Conservation (phyloP, 2,888 invertebrate genomes). For the Andrena praecox region DNA sequence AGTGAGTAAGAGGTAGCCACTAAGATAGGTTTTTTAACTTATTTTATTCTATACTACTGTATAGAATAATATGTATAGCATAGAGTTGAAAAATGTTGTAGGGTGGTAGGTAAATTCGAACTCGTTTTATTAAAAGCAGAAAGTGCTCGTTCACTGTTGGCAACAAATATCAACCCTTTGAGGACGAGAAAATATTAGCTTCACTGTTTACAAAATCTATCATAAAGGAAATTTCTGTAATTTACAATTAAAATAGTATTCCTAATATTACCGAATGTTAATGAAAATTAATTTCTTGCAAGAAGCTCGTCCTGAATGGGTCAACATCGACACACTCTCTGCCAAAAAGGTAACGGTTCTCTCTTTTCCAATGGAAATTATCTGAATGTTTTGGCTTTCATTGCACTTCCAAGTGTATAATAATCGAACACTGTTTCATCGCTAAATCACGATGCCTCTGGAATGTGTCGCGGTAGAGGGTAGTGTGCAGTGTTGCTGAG, state of each 20-base stretch:
- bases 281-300: background rate
- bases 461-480: constrained; percentile 47
- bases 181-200: background rate
- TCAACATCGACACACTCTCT: background rate
- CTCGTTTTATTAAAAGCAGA: constrained; percentile 2
- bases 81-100: background rate
- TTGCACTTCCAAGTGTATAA: constrained; percentile 8
- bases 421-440: constrained; percentile 6
- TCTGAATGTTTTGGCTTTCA: background rate
- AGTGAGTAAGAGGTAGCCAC: no score
- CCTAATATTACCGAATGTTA: background rate
- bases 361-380: background rate
- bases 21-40: no score
- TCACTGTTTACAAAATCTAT: background rate
- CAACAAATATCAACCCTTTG: constrained; percentile 3
- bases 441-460: constrained; percentile 56
- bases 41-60: background rate
- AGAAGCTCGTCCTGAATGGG: constrained; percentile 6
- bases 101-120: background rate
- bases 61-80: background rate
- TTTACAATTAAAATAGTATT: background rate
- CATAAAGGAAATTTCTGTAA: background rate
- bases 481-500: constrained; percentile 52
- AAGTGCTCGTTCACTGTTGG: background rate
- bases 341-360: background rate